Conservation (phyloP, 2,797 vertebrate species). For the Ptychadena robeensis region DNA sequence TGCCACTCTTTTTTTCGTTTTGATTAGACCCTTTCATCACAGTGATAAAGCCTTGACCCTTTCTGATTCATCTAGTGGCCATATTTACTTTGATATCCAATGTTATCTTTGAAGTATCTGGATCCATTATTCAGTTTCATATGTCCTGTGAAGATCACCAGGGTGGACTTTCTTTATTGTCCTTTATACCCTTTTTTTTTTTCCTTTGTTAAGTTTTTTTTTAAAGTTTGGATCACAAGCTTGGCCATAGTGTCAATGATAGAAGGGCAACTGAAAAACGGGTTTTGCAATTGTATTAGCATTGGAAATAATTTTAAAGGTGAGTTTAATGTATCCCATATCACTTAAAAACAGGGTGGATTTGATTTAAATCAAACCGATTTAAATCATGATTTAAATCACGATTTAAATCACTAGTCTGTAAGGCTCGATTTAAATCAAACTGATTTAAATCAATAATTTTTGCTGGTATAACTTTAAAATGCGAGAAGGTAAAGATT, state of each 20-base stretch:
- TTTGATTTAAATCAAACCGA: no score
- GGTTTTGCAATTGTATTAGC: neutral
- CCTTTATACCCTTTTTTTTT: neutral
- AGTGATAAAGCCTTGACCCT: slow-evolving; percentile 20
- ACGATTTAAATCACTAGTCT: no score
- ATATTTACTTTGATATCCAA: slow-evolving; percentile 43
- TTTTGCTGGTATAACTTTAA: no score
- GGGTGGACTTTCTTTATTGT: slow-evolving; percentile 31
- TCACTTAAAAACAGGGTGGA: no score
- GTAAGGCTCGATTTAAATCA: no score
- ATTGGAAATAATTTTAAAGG: neutral
- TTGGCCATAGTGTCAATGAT: neutral
- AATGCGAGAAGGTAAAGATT: no score
- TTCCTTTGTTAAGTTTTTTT: neutral
- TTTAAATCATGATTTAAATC: no score
- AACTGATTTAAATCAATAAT: no score
- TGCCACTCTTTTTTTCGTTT: slow-evolving; percentile 25
- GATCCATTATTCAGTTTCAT: slow-evolving; percentile 46
- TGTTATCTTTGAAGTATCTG: slow-evolving; percentile 26
- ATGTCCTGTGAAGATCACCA: slow-evolving; percentile 38
- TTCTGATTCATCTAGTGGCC: slow-evolving; percentile 33
- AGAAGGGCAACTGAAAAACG: neutral
- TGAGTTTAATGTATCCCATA: no score
- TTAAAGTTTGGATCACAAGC: neutral
- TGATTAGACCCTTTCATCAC: slow-evolving; percentile 34